Conservation (phyloP, 2,797 vertebrate species). For the Sylvilagus floridanus region DNA sequence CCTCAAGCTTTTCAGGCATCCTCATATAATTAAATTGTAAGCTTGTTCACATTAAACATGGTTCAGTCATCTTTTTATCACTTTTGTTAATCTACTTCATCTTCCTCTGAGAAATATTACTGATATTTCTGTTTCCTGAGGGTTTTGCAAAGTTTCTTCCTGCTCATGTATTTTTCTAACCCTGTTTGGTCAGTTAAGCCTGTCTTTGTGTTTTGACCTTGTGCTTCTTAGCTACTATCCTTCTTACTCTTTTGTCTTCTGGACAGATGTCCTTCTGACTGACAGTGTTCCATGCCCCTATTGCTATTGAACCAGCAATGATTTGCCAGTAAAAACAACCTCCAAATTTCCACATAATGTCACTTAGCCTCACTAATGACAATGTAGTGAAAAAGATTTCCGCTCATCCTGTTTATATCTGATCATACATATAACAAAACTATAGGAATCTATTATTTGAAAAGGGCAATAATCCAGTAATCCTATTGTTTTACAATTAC, state of each 20-base stretch:
- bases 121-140: conserved; percentile 18
- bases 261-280: background rate
- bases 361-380: background rate
- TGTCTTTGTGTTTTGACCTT: background rate
- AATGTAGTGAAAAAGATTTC: background rate
- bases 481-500: background rate
- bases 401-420: background rate
- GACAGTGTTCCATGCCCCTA: background rate
- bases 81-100: background rate
- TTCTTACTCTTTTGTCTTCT: conserved; percentile 39
- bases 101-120: background rate
- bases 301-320: background rate
- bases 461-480: background rate
- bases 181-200: background rate
- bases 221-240: background rate
- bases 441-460: conserved; percentile 23
- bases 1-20: conserved; percentile 99
- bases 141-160: conserved; percentile 27
- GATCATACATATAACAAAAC: background rate
- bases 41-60: conserved; percentile 82
- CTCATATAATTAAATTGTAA: conserved; percentile 99
- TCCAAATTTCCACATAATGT: background rate
- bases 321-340: background rate
- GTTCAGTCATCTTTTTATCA: background rate
- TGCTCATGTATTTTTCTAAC: conserved; percentile 14